Evolutionary conservation across 2,888 invertebrate genomes (phyloP).

Genomic region (Adela reaumurella): DNA sequence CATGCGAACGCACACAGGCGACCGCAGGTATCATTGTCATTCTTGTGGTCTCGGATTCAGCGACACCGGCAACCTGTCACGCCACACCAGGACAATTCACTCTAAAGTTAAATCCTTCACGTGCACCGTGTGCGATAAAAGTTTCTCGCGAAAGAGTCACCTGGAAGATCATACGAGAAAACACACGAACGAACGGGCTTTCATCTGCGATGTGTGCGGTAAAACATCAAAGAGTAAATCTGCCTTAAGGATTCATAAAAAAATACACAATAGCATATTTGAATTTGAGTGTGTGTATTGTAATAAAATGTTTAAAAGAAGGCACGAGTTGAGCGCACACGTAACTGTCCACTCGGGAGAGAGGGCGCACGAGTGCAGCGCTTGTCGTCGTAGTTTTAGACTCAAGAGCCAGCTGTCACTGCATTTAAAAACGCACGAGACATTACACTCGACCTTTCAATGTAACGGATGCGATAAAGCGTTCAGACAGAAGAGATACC

Average conservation of each 20-base stretch:
- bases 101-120: conserved; percentile 35
- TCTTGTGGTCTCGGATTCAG: conserved; percentile 50
- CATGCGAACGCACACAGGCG: conserved; percentile 35
- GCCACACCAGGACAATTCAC: conserved; percentile 51
- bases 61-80: conserved; percentile 43
- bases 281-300: conserved; percentile 45
- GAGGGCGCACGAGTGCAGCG: conserved; percentile 51
- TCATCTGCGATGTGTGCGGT: conserved; percentile 53
- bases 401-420: conserved; percentile 20
- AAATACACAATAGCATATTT: conserved; percentile 29
- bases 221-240: conserved; percentile 48
- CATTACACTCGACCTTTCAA: conserved; percentile 14
- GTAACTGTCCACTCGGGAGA: conserved; percentile 53
- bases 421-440: conserved; percentile 21
- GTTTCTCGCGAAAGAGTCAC: conserved; percentile 45
- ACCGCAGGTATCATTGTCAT: conserved; percentile 42
- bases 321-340: conserved; percentile 52
- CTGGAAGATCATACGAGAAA: conserved; percentile 46
- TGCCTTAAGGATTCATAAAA: conserved; percentile 46
- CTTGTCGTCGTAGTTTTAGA: conserved; percentile 31
- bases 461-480: conserved; percentile 21
- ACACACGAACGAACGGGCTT: conserved; percentile 39
- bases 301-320: conserved; percentile 50
- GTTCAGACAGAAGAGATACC: conserved; percentile 40
- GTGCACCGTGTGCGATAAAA: conserved; percentile 41